A percentile compares a stretch with the other conserved stretches of the same genome.
These are phyloP conservation scores for Drosophila bocqueti DNA, from an alignment of 1,140 invertebrate genomes.

Conservation along the genomic window DNA sequence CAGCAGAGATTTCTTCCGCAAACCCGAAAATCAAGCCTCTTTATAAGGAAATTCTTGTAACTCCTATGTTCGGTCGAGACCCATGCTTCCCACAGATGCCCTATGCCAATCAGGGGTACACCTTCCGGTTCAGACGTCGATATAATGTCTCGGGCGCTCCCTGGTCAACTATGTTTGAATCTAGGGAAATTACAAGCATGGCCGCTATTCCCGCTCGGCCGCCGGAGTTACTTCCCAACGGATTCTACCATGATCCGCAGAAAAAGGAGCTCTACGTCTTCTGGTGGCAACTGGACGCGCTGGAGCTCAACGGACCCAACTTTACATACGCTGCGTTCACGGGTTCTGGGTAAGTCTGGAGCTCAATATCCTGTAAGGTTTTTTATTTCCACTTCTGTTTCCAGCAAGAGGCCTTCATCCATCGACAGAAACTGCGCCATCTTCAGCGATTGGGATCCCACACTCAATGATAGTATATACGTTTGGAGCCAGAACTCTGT, in stretches of 20 bases:
- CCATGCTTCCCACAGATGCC: neutral
- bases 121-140: neutral
- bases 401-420: neutral
- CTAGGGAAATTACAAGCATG: neutral
- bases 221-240: constrained; percentile 1
- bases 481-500: constrained; percentile 13
- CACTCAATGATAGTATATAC: neutral
- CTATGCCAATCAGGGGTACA: neutral
- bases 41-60: neutral
- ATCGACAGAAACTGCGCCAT: neutral
- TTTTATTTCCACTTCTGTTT: neutral
- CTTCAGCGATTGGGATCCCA: constrained; percentile 5
- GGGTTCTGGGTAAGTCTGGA: neutral
- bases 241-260: constrained; percentile 4
- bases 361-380: neutral
- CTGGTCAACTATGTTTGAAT: neutral
- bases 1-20: neutral
- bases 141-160: neutral
- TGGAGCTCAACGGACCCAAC: constrained; percentile 12
- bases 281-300: constrained; percentile 1
- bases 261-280: constrained; percentile 4
- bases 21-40: neutral
- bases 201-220: neutral
- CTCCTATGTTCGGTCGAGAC: neutral
- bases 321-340: neutral